Evolutionary conservation across 2,113 vertebrate species (phyloP), one percentile per base, ranked within the genome.

Genomic region (Echinops telfairi): DNA sequence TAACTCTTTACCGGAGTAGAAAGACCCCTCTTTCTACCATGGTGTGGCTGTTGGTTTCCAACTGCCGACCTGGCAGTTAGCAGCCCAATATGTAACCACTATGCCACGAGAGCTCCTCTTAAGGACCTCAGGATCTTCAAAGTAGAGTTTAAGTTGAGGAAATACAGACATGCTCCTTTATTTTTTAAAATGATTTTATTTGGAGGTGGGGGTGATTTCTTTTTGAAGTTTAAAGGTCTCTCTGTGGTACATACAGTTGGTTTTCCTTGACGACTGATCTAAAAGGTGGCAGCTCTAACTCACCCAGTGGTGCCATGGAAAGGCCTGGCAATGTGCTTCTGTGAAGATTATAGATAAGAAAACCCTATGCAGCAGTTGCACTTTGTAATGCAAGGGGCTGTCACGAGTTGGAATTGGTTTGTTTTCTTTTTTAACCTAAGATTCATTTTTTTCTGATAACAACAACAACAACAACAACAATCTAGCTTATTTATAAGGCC

Each of bases 401-500:
- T 19, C 70, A 71, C 33, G 70, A 71, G n/a, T 20, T 16, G 7
- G 70, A 33, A 71, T 36, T 20, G n/a, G 19, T n/a, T 71, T 12
- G 12, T 22, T 71, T n/a, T 71, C 1, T 33, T 71, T 31, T 29
- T 43, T 78, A 43, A 40, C 6, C 12, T 47, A 47, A 17, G 40
- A 47, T 77, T 7, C 20, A 3, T 64, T 73, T 86, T 89, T 40
- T 53, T 92, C 64, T 66, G 17, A 66, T 7, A 76, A 71, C n/a
- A 66, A 47, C 10, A 10, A 40, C 23, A n/a, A n/a, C n/a, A n/a
- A n/a, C n/a, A 62, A 76, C 92, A 62, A 27, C 78, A 40, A 33
- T 47, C 31, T 90, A 5, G 36, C n/a, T 86, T 89, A 47, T 91
- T 77, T 93, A 33, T n/a, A 82, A 95, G 88, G 22, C 27, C 71